phyloP scores from a whole-genome alignment of 2,888 invertebrate species.

The Drosophila meridionalis region DNA sequence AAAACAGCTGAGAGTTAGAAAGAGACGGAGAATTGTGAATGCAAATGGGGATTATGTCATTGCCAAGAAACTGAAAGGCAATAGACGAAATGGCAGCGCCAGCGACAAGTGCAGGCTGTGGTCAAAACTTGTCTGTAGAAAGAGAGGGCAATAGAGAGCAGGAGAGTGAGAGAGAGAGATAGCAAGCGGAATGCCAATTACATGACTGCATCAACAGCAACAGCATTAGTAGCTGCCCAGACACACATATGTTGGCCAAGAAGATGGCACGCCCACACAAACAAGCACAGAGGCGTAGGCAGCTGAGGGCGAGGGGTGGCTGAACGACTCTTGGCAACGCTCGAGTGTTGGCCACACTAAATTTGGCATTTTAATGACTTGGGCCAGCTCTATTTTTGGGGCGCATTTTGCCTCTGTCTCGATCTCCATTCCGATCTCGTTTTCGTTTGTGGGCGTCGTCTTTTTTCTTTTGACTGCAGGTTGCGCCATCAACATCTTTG shows the following conservation, averaged over 20 bases:
- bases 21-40: constrained; percentile 43
- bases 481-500: constrained; percentile 67
- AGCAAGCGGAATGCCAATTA: constrained; percentile 59
- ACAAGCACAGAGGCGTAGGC: background rate
- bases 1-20: constrained; percentile 26
- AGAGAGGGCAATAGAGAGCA: constrained; percentile 3
- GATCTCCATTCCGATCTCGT: constrained; percentile 37
- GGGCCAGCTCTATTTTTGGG: constrained; percentile 67
- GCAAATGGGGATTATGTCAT: constrained; percentile 69
- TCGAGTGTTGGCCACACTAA: constrained; percentile 58
- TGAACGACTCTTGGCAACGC: constrained; percentile 10
- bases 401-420: constrained; percentile 31
- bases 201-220: constrained; percentile 62
- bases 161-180: constrained; percentile 5
- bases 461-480: constrained; percentile 29
- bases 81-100: constrained; percentile 29
- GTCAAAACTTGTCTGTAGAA: constrained; percentile 64
- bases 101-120: constrained; percentile 65
- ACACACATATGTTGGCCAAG: constrained; percentile 43
- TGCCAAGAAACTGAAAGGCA: constrained; percentile 47
- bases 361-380: constrained; percentile 69
- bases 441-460: constrained; percentile 23
- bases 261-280: constrained; percentile 46
- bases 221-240: constrained; percentile 11
- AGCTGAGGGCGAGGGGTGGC: background rate